Evolutionary conservation across 2,797 vertebrate species (phyloP).

Genomic region (Malacoraja senta): DNA sequence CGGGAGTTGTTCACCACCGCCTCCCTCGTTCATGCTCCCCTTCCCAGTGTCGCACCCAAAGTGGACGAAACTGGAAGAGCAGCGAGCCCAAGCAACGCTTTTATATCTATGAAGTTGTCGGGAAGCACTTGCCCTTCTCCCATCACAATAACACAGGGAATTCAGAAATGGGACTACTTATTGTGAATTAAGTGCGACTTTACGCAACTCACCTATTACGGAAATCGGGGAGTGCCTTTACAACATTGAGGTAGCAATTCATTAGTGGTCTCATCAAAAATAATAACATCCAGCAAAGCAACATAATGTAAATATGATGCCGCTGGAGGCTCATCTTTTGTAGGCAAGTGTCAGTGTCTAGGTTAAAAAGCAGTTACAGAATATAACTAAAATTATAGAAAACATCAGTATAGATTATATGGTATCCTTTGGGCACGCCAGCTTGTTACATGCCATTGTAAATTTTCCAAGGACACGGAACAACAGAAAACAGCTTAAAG

Average conservation of each 20-base stretch:
- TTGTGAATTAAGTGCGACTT: no score
- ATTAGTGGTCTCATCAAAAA: background rate
- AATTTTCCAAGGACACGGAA: conserved; percentile 12
- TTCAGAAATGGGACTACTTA: no score
- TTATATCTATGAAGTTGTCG: no score
- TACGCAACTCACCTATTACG: no score
- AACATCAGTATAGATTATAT: background rate
- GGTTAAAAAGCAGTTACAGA: background rate
- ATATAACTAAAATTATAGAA: conserved; percentile 8
- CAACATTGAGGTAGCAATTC: background rate
- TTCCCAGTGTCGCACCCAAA: no score
- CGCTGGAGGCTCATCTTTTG: background rate
- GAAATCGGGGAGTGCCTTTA: no score
- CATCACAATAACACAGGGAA: no score
- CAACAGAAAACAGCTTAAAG: conserved; percentile 1
- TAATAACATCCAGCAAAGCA: background rate
- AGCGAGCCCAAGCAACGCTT: no score
- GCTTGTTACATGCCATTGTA: background rate
- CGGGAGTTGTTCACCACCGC: no score
- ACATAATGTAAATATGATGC: background rate
- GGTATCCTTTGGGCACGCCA: background rate
- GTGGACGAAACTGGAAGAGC: no score
- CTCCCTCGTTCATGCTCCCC: no score
- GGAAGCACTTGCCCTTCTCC: no score
- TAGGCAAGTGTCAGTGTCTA: background rate